These are phyloP conservation scores for Resseliella maxima DNA, from an alignment of 2,888 invertebrate genomes.

Conservation along the genomic window DNA sequence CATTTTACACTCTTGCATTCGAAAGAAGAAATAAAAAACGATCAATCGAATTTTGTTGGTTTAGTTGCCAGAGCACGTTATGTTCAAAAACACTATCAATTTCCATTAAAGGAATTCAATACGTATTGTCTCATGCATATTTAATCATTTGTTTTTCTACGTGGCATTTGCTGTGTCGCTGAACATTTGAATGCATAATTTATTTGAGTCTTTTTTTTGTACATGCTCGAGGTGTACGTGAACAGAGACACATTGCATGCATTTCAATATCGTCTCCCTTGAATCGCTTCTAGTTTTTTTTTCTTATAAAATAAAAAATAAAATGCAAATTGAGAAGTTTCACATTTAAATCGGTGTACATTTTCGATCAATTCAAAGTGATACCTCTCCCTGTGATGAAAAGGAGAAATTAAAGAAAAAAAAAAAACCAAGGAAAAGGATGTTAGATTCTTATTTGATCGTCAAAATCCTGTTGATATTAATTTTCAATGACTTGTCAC, in stretches of 20 bases:
- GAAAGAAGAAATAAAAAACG: not conserved
- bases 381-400: not conserved
- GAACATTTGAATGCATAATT: conserved; percentile 36
- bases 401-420: not conserved
- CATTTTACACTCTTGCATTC: not conserved
- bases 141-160: not conserved
- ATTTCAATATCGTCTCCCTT: not conserved
- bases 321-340: not conserved
- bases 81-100: conserved; percentile 36
- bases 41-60: not conserved
- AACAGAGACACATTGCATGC: conserved; percentile 37
- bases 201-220: not conserved
- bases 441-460: conserved; percentile 1
- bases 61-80: conserved; percentile 19
- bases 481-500: not conserved
- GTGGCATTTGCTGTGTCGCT: not conserved
- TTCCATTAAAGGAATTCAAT: conserved; percentile 46
- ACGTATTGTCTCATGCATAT: conserved; percentile 28
- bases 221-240: not conserved
- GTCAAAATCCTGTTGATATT: conserved; percentile 4
- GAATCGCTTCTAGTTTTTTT: not conserved
- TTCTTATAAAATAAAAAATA: not conserved
- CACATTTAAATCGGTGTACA: not conserved
- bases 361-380: not conserved
- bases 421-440: not conserved